These are phyloP conservation scores for Onychostoma macrolepis DNA, from an alignment of 2,113 vertebrate species.

Conservation along the genomic window DNA sequence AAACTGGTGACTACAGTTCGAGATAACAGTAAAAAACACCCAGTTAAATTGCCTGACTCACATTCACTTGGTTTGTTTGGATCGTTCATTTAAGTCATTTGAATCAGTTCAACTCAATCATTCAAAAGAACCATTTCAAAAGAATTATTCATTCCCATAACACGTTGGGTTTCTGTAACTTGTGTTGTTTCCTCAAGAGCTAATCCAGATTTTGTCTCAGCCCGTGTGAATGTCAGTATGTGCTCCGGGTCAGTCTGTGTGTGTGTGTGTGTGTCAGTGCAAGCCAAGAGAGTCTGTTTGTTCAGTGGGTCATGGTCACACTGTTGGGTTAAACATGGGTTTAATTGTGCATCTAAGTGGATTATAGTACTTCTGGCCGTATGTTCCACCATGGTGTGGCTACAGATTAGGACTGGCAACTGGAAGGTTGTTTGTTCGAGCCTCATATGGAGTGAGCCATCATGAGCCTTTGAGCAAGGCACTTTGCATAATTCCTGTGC, in stretches of 20 bases:
- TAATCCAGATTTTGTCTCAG: neutral
- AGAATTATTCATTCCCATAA: neutral
- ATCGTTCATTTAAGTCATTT: neutral
- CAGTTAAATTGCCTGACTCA: neutral
- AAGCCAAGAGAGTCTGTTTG: neutral
- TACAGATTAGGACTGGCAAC: neutral
- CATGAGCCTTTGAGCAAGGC: neutral
- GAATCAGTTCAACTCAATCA: neutral
- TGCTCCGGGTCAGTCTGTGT: neutral
- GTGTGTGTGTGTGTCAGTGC: neutral
- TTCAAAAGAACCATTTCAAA: neutral
- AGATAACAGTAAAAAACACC: neutral
- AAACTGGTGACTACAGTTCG: neutral
- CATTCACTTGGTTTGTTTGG: neutral
- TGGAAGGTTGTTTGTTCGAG: neutral
- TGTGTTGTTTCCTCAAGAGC: constrained; percentile 1
- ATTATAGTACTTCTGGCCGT: neutral
- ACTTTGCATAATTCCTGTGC: neutral
- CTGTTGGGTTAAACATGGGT: constrained; percentile 13
- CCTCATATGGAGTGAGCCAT: neutral
- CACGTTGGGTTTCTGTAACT: neutral
- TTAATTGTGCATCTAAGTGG: neutral
- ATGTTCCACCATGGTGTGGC: neutral
- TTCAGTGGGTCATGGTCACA: neutral
- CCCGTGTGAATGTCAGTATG: neutral